Conservation (phyloP, 2,797 vertebrate genomes). For the Dipus sagitta region DNA sequence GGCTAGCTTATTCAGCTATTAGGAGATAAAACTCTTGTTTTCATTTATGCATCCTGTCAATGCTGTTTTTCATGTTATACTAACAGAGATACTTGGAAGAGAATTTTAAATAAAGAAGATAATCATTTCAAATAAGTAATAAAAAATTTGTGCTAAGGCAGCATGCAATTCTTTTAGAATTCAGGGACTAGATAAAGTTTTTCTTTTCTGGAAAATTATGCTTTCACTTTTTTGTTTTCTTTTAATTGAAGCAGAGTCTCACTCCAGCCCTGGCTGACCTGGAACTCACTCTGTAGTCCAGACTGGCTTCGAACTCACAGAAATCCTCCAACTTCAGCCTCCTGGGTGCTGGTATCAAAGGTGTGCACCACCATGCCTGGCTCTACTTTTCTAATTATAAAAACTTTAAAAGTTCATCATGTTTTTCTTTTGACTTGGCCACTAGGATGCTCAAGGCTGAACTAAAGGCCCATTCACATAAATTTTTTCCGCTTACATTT, state of each 20-base stretch:
- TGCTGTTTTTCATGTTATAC: constrained; percentile 60
- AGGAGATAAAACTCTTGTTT: constrained; percentile 50
- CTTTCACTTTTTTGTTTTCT: neutral
- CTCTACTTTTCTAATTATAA: constrained; percentile 45
- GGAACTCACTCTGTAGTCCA: too few relatives aligned
- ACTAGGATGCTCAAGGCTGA: constrained; percentile 42
- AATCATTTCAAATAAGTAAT: constrained; percentile 59
- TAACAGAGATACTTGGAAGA: constrained; percentile 31
- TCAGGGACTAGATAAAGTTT: neutral
- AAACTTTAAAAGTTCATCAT: constrained; percentile 44
- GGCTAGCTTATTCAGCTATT: constrained; percentile 22
- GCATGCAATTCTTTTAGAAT: constrained; percentile 25
- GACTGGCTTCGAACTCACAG: too few relatives aligned
- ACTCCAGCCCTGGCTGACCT: too few relatives aligned
- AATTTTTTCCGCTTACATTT: constrained; percentile 7
- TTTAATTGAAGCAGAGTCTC: too few relatives aligned
- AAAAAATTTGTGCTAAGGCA: constrained; percentile 20
- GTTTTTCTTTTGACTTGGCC: constrained; percentile 53
- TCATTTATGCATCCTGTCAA: constrained; percentile 15
- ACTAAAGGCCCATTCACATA: neutral
- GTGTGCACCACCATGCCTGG: too few relatives aligned
- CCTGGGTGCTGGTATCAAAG: too few relatives aligned
- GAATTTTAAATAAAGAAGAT: constrained; percentile 56
- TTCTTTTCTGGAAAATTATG: neutral
- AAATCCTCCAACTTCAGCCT: too few relatives aligned